These are phyloP conservation scores for Triplophysa bombifrons DNA, from an alignment of 2,797 vertebrate genomes.

Conservation along the genomic window DNA sequence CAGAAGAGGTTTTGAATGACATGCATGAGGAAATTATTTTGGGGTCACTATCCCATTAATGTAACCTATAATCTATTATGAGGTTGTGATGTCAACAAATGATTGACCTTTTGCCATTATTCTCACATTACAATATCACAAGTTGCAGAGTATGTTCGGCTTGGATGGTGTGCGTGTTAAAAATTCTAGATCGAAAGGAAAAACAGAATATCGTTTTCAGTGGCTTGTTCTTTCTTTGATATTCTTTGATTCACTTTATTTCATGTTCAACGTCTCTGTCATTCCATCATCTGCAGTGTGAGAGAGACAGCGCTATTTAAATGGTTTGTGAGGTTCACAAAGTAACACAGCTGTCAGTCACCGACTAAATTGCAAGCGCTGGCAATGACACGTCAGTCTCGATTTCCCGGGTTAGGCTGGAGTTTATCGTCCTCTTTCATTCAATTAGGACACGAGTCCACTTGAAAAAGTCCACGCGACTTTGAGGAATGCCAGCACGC, in stretches of 20 bases:
- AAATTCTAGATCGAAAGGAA: not conserved
- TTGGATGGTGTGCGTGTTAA: not conserved
- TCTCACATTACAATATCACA: no score
- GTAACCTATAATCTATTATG: no score
- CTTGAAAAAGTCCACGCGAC: slow-evolving; percentile 69
- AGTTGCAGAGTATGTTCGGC: no score
- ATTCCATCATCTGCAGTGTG: slow-evolving; percentile 55
- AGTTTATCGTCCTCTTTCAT: slow-evolving; percentile 73
- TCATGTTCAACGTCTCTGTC: slow-evolving; percentile 52
- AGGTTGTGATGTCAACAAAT: no score
- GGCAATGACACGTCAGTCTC: slow-evolving; percentile 66
- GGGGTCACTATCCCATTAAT: no score
- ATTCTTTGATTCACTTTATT: not conserved
- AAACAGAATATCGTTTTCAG: not conserved
- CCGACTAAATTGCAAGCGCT: slow-evolving; percentile 70
- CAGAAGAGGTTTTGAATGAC: no score
- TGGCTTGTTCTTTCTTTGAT: not conserved
- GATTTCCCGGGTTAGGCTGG: slow-evolving; percentile 65
- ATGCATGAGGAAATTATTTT: no score
- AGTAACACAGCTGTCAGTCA: slow-evolving; percentile 69
- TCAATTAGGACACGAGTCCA: slow-evolving; percentile 76
- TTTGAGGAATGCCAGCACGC: slow-evolving; percentile 59
- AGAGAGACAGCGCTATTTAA: slow-evolving; percentile 50
- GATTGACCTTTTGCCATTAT: no score
- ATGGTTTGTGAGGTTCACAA: slow-evolving; percentile 59